Conservation (phyloP, 2,888 invertebrate species). For the Sycophila texana region DNA sequence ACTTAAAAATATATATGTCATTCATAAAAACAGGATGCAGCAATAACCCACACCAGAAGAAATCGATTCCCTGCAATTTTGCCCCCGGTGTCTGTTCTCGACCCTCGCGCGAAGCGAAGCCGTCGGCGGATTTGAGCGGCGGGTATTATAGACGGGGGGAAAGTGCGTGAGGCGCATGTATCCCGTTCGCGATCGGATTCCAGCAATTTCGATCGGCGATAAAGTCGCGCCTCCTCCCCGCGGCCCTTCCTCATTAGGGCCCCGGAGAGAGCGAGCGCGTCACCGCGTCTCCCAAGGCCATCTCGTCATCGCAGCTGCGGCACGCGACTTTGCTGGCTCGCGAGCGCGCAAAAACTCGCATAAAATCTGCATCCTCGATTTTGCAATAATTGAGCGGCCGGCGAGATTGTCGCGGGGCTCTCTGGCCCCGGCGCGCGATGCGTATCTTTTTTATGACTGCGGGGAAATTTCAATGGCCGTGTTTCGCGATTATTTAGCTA, state of each 20-base stretch:
- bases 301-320: constrained; percentile 19
- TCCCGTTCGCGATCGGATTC: constrained; percentile 34
- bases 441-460: constrained; percentile 21
- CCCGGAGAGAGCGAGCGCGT: not conserved
- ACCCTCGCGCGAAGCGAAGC: not conserved
- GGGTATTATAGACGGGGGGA: not conserved
- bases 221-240: constrained; percentile 12
- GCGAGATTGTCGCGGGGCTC: not conserved
- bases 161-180: constrained; percentile 32
- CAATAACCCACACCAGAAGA: too few relatives aligned
- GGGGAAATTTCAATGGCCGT: not conserved
- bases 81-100: not conserved
- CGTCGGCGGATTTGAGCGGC: not conserved
- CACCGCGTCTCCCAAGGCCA: constrained; percentile 16
- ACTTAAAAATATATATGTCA: too few relatives aligned
- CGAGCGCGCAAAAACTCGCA: constrained; percentile 13
- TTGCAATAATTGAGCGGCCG: constrained; percentile 15
- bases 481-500: constrained; percentile 19
- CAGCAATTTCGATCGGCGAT: constrained; percentile 47
- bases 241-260: not conserved
- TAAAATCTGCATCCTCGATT: constrained; percentile 27
- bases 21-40: too few relatives aligned
- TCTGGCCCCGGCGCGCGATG: not conserved
- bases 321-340: constrained; percentile 6
- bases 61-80: too few relatives aligned